Base-by-base conservation (phyloP, 1,140 invertebrate genomes). In the Microplitis demolitor region DNA sequence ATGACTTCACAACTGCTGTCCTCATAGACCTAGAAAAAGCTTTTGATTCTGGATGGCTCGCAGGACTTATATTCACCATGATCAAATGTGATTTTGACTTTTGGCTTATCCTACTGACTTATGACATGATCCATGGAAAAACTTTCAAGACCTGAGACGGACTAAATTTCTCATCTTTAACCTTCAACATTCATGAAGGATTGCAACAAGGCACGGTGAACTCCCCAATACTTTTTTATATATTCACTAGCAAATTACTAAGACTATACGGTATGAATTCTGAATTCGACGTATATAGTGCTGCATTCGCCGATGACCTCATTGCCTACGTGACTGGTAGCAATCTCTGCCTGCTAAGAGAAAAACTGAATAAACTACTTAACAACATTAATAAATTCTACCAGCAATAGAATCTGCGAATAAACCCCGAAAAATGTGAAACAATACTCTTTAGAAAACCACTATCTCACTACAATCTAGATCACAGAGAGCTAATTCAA, bases 61-160 rank as follows among this genome's bases (percentile, higher is more conserved):
- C 73, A 6, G 79, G 78, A 0, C 31, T 81, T 13, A 69, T 82
- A 0, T 73, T 56, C 50, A 79, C 76, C 69, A 8, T 80, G 13
- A 34, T 60, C 24, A 51, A 74, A 66, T 56, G 51, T 24, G 13
- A 72, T 62, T 64, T 75, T 61, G 67, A 77, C 0, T 24, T 0
- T 1, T 24, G 58, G 1, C 16, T 77, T 11, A 53, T 75, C 1
- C 50, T 16, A 56, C 60, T 70, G 0, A 61, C 75, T 2, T 37
- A 51, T 1, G 45, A 54, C 9, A 66, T 72, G 58, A 76, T 71
- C 2, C n/a, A 34, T 0, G 66, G 37, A 5, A 69, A 67, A 63
- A 63, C 5, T 53, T 74, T 74, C 13, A 6, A 33, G 6, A 51
- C 68, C 1, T 31, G 14, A 2, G 31, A 74, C 33, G 58, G 56